A percentile compares a stretch with the other conserved stretches of the same genome.
Evolutionary conservation across 2,888 invertebrate genomes (phyloP).

Genomic region (Griposia aprilina): DNA sequence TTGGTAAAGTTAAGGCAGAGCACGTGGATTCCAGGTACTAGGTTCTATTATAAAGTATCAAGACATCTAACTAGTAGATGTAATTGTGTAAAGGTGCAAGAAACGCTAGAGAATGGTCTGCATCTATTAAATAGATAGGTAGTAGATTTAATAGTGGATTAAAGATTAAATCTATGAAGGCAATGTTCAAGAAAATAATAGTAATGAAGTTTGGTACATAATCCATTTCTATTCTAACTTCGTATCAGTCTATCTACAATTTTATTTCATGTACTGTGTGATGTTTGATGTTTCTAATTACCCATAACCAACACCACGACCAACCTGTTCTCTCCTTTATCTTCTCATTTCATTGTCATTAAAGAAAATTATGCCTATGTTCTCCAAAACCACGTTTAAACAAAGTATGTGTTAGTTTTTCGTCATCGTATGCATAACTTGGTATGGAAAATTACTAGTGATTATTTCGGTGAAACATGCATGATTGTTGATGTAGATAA

Average conservation of each 20-base stretch:
- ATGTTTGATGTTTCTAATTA: conserved; percentile 22
- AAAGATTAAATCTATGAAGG: conserved; percentile 67
- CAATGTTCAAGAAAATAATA: conserved; percentile 56
- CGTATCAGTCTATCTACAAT: conserved; percentile 45
- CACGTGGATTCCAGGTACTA: conserved; percentile 67
- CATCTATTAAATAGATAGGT: conserved; percentile 72
- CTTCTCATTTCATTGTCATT: conserved; percentile 16
- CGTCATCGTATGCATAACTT: conserved; percentile 18
- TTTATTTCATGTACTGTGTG: conserved; percentile 18
- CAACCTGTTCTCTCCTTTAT: conserved; percentile 51
- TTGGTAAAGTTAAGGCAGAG: conserved; percentile 77
- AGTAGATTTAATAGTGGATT: conserved; percentile 66
- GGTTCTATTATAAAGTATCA: conserved; percentile 62
- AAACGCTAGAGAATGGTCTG: conserved; percentile 79
- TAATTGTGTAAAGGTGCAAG: conserved; percentile 78
- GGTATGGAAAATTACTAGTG: conserved; percentile 61
- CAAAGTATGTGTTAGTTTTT: background rate
- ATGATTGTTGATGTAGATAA: conserved; percentile 76
- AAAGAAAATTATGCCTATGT: conserved; percentile 11
- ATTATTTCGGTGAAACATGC: conserved; percentile 81
- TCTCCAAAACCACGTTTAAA: conserved; percentile 26
- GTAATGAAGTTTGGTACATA: conserved; percentile 50
- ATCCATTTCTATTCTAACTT: conserved; percentile 62
- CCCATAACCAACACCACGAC: conserved; percentile 37
- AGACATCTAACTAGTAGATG: conserved; percentile 69